These are phyloP conservation scores for Neolamprologus tretocephalus DNA, from an alignment of 2,113 vertebrate genomes.

Conservation along the genomic window DNA sequence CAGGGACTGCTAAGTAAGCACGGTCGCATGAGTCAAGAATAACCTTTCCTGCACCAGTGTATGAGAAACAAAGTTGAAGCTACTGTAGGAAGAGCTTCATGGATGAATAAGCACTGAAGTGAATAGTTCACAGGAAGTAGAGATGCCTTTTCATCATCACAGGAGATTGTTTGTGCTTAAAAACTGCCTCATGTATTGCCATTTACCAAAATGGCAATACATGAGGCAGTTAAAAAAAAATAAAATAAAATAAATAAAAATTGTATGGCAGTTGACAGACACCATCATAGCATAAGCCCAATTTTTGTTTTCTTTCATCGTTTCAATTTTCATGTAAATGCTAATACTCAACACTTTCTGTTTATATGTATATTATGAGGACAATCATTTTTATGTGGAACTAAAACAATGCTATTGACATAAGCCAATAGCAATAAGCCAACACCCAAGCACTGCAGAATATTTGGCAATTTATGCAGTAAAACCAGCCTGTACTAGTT, in stretches of 20 bases:
- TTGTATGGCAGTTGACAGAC: background rate
- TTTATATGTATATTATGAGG: background rate
- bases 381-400: background rate
- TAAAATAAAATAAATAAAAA: background rate
- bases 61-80: background rate
- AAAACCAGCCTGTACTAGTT: background rate
- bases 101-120: background rate
- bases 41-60: background rate
- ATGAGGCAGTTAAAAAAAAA: background rate
- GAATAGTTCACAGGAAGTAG: background rate
- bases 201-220: background rate
- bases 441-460: background rate
- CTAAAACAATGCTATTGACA: background rate
- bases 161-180: background rate
- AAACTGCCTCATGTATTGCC: background rate
- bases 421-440: background rate
- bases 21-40: background rate
- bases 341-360: background rate
- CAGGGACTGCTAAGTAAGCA: conserved; percentile 15
- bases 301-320: background rate
- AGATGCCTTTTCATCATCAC: background rate
- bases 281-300: background rate
- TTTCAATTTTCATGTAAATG: background rate
- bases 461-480: background rate
- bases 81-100: background rate